Conservation (phyloP, 1,140 invertebrate genomes). For the Lerema accius region DNA sequence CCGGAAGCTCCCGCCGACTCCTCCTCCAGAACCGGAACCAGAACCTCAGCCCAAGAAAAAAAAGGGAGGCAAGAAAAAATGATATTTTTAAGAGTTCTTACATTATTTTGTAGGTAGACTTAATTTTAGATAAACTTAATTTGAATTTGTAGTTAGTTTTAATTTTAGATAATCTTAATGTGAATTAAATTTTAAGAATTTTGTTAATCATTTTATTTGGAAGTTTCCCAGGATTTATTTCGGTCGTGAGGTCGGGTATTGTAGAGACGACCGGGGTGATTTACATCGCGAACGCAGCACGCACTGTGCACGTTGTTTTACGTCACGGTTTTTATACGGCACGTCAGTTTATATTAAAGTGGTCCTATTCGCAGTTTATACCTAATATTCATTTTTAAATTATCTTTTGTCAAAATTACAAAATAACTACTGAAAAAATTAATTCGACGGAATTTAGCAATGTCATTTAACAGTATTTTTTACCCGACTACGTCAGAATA, state of each 20-base stretch:
- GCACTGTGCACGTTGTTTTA: conserved; percentile 45
- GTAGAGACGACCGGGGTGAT: conserved; percentile 40
- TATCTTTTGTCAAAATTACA: no score
- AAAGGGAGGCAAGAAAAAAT: conserved; percentile 33
- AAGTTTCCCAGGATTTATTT: conserved; percentile 19
- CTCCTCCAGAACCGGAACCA: conserved; percentile 39
- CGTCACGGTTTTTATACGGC: conserved; percentile 37
- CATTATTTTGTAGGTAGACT: no score
- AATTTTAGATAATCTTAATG: conserved; percentile 20
- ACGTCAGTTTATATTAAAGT: no score
- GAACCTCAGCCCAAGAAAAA: conserved; percentile 16
- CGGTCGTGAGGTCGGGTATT: conserved; percentile 36
- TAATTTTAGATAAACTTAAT: conserved; percentile 15
- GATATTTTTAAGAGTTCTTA: no score
- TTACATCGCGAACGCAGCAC: conserved; percentile 44
- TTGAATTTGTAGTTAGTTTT: conserved; percentile 13
- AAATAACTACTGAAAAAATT: no score
- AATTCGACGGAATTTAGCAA: no score
- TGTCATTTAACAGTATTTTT: no score
- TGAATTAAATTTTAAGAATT: conserved; percentile 24
- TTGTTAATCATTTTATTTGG: conserved; percentile 12
- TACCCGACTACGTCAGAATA: no score
- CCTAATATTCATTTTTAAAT: no score
- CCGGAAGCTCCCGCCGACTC: conserved; percentile 51
- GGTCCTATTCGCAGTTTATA: no score